Conservation (phyloP, 2,888 invertebrate genomes). For the Dexiosoma caninum region DNA sequence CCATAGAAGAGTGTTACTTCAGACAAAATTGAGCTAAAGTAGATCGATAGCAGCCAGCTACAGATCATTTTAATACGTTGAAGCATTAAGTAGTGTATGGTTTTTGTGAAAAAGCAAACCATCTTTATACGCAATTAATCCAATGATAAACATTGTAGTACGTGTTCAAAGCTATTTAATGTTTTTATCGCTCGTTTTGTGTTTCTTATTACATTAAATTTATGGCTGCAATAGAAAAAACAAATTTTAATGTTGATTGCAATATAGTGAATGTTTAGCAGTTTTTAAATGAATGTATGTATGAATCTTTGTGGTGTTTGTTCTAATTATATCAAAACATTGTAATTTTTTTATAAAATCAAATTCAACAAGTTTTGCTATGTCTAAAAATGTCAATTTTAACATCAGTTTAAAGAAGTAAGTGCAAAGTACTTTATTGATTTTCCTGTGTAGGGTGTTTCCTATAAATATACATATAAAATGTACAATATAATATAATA, state of each 20-base stretch:
- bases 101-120: not conserved
- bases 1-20: slow-evolving; percentile 23
- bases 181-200: not conserved
- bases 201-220: not conserved
- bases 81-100: slow-evolving; percentile 41
- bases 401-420: not conserved
- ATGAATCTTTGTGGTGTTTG: not conserved
- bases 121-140: not conserved
- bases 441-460: not conserved
- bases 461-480: too few relatives aligned
- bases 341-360: slow-evolving; percentile 21
- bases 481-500: too few relatives aligned
- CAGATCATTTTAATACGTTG: slow-evolving; percentile 57
- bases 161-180: slow-evolving; percentile 41
- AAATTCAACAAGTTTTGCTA: slow-evolving; percentile 15
- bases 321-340: not conserved
- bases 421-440: not conserved
- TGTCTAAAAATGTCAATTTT: slow-evolving; percentile 6
- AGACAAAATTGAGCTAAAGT: slow-evolving; percentile 34
- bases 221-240: slow-evolving; percentile 4
- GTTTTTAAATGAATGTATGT: not conserved
- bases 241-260: slow-evolving; percentile 18
- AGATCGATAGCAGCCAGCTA: slow-evolving; percentile 9
- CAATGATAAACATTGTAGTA: slow-evolving; percentile 6
- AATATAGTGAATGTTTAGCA: slow-evolving; percentile 23